Base-by-base conservation (phyloP, 92 coral and sea anemone genomes). In the Epizoanthus illoricatus region DNA sequence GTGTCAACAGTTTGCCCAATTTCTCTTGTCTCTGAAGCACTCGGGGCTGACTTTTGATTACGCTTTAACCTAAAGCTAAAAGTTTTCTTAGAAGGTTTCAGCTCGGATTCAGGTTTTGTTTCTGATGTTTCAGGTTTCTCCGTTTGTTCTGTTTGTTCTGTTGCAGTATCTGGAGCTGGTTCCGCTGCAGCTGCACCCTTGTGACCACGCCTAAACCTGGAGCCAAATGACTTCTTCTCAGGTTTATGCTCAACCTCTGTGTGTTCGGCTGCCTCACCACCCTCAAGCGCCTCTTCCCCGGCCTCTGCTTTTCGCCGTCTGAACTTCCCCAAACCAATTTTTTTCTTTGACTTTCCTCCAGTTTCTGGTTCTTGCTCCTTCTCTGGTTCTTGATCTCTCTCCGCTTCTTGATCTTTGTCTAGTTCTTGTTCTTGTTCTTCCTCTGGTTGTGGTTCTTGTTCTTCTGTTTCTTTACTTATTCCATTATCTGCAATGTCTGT, bases 171-270 rank as follows among this genome's bases (percentile, higher is more conserved):
- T n/a, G 36, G 16, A 67, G 65, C 63, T 15, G 71, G 43, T 64
- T 84, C 82, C 56, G 54, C 70, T 23, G 39, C 43, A 61, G 82
- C 41, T 61, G 88, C 73, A n/a, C 91, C 67, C 41, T 85, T 88
- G 4, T 87, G 88, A 3, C 88, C 84, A 59, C 88, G 85, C 78
- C 68, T 88, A 60, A 88, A 88, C 80, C 71, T 76, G 13, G 80
- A 66, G 12, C 79, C 39, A 62, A 85, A 60, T 11, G 81, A 75
- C 42, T 83, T 87, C 84, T 82, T 87, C 65, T 19, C 79, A 13
- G 71, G 60, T 76, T 87, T 85, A 18, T 56, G 69, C 13, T 84
- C 80, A 18, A 74, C 10, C 24, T 72, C 81, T 20, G 70, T 15
- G 33, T 59, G 68, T 13, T 75, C 68, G 18, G 52, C 41, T 19